These are phyloP conservation scores for Heliconius nattereri DNA, from an alignment of 1,140 invertebrate species.

Conservation along the genomic window DNA sequence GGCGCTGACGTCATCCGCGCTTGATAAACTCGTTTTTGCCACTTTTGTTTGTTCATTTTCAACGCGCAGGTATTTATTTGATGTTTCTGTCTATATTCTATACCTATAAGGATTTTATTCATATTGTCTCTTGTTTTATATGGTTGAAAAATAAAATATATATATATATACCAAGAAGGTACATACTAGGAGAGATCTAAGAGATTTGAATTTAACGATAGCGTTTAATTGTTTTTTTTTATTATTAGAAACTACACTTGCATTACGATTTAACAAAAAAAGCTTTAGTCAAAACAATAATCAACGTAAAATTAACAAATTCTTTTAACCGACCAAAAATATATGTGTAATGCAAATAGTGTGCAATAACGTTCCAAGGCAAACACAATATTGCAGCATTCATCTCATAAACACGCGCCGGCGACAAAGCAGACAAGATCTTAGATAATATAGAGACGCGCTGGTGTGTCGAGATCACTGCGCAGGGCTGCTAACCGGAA, in stretches of 20 bases:
- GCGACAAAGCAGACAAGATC: conserved; percentile 26
- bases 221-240: no score
- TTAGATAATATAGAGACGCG: conserved; percentile 23
- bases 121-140: conserved; percentile 10
- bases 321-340: neutral
- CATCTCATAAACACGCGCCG: conserved; percentile 17
- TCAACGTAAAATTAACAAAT: no score
- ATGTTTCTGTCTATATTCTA: conserved; percentile 9
- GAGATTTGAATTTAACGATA: no score
- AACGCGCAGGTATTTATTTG: conserved; percentile 46
- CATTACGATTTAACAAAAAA: no score
- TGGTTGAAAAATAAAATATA: no score
- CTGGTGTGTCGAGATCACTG: conserved; percentile 12
- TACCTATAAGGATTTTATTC: conserved; percentile 14
- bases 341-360: conserved; percentile 2
- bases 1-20: conserved; percentile 46
- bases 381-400: conserved; percentile 22
- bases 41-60: conserved; percentile 48
- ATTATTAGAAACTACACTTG: no score
- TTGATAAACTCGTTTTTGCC: conserved; percentile 49
- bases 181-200: no score
- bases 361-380: neutral
- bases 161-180: no score
- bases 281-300: no score
- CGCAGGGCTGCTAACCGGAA: conserved; percentile 3